Conservation (phyloP, 2,888 invertebrate genomes). For the Plemyria rubiginata region DNA sequence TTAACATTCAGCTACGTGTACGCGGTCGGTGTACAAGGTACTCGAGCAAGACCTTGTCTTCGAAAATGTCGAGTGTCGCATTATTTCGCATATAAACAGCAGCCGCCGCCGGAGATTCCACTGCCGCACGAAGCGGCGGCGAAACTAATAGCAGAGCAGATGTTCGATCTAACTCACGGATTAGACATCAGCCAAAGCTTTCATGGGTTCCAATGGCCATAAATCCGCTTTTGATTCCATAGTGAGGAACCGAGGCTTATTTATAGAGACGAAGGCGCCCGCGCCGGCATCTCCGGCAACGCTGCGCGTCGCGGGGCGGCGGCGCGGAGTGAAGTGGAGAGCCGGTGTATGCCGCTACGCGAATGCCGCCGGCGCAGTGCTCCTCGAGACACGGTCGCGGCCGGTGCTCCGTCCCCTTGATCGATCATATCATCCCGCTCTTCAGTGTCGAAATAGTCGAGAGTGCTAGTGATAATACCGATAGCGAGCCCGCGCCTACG, state of each 20-base stretch:
- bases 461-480: slow-evolving; percentile 74
- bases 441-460: slow-evolving; percentile 61
- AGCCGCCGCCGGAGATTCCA: slow-evolving; percentile 13
- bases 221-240: slow-evolving; percentile 76
- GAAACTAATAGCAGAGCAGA: slow-evolving; percentile 41
- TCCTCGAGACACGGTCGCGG: slow-evolving; percentile 49
- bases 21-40: slow-evolving; percentile 16
- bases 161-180: slow-evolving; percentile 45
- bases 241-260: slow-evolving; percentile 77
- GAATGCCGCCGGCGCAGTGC: slow-evolving; percentile 41
- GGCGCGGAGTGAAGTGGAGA: slow-evolving; percentile 27
- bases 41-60: slow-evolving; percentile 63
- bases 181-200: slow-evolving; percentile 66
- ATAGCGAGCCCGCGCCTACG: slow-evolving; percentile 61
- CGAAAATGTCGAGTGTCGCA: slow-evolving; percentile 42
- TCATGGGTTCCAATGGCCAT: slow-evolving; percentile 80
- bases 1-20: slow-evolving; percentile 14
- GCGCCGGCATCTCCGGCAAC: slow-evolving; percentile 45
- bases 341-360: no score
- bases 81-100: slow-evolving; percentile 42
- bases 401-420: slow-evolving; percentile 56
- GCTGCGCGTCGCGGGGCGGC: slow-evolving; percentile 19
- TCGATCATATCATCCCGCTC: slow-evolving; percentile 56
- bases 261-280: slow-evolving; percentile 69
- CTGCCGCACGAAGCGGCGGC: slow-evolving; percentile 8